Conservation (phyloP, 2,113 vertebrate species). For the Strix aluco region DNA sequence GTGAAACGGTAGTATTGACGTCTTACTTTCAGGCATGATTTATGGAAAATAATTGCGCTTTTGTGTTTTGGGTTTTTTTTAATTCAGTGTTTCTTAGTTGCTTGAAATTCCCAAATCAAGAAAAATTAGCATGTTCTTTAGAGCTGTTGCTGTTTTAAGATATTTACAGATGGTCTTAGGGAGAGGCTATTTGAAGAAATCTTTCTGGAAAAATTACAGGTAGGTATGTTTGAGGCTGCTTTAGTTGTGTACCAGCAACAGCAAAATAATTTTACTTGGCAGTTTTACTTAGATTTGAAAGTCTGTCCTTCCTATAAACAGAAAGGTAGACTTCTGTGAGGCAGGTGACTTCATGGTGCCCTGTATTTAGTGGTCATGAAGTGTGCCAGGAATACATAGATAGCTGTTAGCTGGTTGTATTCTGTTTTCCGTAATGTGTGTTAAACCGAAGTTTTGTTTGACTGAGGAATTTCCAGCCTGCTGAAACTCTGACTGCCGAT, state of each 20-base stretch:
- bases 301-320: not conserved
- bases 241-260: not conserved
- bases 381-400: not conserved
- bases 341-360: not conserved
- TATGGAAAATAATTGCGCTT: not conserved
- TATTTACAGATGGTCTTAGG: not conserved
- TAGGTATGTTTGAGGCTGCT: not conserved
- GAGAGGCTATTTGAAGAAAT: not conserved
- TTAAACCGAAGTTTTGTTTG: not conserved
- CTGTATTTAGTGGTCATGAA: fast-evolving
- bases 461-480: not conserved
- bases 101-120: not conserved
- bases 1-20: not conserved
- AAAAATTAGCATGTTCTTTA: not conserved
- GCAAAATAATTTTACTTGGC: not conserved
- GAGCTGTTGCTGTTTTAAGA: not conserved
- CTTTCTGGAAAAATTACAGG: not conserved
- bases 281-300: not conserved
- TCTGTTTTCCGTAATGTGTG: not conserved
- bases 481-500: not conserved
- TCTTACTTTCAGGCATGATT: conserved; percentile 17
- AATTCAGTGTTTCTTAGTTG: not conserved
- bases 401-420: not conserved
- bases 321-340: not conserved
- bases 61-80: not conserved